These are phyloP conservation scores for Synanthedon myopaeformis DNA, from an alignment of 2,888 invertebrate species.

Conservation along the genomic window DNA sequence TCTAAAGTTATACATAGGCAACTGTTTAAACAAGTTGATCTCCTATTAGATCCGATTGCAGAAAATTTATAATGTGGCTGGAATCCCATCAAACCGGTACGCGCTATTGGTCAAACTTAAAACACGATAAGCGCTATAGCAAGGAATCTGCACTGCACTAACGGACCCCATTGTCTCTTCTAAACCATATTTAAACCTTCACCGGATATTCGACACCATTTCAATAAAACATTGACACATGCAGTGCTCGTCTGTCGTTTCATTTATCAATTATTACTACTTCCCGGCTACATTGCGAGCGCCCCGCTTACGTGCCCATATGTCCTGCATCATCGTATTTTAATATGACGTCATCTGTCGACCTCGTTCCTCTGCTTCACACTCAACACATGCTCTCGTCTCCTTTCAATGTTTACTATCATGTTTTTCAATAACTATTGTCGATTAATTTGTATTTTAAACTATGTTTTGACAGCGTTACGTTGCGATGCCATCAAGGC, in stretches of 20 bases:
- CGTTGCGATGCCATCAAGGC: too few species aligned
- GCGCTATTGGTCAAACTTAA: neutral
- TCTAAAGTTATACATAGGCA: too few species aligned
- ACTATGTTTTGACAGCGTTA: too few species aligned
- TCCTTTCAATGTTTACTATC: conserved; percentile 34
- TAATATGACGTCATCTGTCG: conserved; percentile 48
- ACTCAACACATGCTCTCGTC: conserved; percentile 32
- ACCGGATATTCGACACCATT: neutral
- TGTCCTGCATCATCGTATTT: conserved; percentile 44
- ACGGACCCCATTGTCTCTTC: conserved; percentile 13
- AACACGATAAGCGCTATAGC: neutral
- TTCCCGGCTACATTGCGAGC: conserved; percentile 21
- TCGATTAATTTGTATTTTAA: too few species aligned
- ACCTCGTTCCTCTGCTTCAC: conserved; percentile 47
- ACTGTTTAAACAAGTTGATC: neutral
- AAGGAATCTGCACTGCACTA: conserved; percentile 18
- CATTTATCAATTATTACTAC: conserved; percentile 50
- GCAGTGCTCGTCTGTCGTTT: conserved; percentile 28
- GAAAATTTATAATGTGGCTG: neutral
- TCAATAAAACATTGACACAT: conserved; percentile 11
- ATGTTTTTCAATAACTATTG: too few species aligned
- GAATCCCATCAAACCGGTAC: neutral
- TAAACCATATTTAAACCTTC: neutral
- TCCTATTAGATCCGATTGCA: neutral
- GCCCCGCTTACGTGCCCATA: conserved; percentile 26